A percentile compares a stretch with the other conserved stretches of the same genome.
Evolutionary conservation across 2,797 vertebrate genomes (phyloP).

Genomic region (Knipowitschia caucasica): DNA sequence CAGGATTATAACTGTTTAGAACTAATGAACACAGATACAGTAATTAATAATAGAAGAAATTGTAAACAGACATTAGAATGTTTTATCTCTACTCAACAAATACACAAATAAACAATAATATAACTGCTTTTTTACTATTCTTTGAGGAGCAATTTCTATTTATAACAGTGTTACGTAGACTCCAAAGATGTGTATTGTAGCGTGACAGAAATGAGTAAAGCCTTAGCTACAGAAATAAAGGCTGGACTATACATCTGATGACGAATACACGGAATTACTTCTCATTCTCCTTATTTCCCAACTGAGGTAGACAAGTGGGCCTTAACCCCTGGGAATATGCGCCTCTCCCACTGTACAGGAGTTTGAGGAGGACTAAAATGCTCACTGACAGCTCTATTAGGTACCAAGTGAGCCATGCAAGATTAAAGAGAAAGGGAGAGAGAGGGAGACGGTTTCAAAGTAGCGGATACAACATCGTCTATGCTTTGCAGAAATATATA

Average conservation of each 20-base stretch:
- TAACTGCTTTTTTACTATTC: conserved; percentile 41
- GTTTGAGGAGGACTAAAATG: conserved; percentile 57
- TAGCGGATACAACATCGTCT: conserved; percentile 26
- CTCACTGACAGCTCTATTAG: conserved; percentile 70
- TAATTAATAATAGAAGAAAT: too few species aligned
- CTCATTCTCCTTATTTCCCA: conserved; percentile 35
- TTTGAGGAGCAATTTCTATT: conserved; percentile 63
- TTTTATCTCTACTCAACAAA: too few species aligned
- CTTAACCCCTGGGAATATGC: conserved; percentile 52
- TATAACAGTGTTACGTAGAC: conserved; percentile 56
- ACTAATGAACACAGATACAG: too few species aligned
- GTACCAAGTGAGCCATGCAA: conserved; percentile 65
- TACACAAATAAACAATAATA: too few species aligned
- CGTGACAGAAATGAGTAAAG: conserved; percentile 45
- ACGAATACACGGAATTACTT: conserved; percentile 39
- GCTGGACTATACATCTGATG: conserved; percentile 18
- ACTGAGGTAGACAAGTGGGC: conserved; percentile 48
- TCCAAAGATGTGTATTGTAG: conserved; percentile 58
- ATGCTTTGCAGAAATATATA: conserved; percentile 20
- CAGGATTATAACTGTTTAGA: too few species aligned
- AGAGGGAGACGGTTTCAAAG: conserved; percentile 21
- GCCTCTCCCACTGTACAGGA: conserved; percentile 47
- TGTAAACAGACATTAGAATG: too few species aligned
- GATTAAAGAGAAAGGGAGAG: conserved; percentile 36
- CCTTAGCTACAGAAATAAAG: conserved; percentile 13